phyloP scores from a whole-genome alignment of 2,888 invertebrate species.

The Cephalotes varians region DNA sequence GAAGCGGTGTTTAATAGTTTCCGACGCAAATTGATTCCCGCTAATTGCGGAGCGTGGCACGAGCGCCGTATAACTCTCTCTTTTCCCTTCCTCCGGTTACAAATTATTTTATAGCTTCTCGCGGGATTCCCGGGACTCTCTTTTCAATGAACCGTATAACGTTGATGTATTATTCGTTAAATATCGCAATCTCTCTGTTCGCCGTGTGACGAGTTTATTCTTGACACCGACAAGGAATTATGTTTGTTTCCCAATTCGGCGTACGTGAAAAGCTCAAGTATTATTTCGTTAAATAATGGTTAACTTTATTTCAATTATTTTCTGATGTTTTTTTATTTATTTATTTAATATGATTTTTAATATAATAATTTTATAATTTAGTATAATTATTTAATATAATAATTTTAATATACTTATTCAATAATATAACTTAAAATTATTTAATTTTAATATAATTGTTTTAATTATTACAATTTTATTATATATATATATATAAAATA shows the following conservation, averaged over 20 bases:
- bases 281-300: neutral
- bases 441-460: neutral
- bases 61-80: conserved; percentile 26
- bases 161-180: conserved; percentile 33
- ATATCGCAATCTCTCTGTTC: neutral
- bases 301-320: conserved; percentile 4
- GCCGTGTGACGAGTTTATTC: neutral
- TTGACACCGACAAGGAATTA: neutral
- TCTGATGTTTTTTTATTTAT: neutral
- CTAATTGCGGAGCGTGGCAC: conserved; percentile 39
- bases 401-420: no score
- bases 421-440: no score
- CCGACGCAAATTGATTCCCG: conserved; percentile 52
- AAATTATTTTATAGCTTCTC: conserved; percentile 38
- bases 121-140: neutral
- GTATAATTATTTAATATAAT: no score
- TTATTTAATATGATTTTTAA: no score
- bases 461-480: neutral
- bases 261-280: neutral
- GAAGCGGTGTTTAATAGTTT: conserved; percentile 54
- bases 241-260: neutral
- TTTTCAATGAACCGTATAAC: conserved; percentile 3
- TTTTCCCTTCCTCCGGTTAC: neutral
- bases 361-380: no score
- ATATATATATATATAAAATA: no score